Percentiles rank a stretch among this genome's conserved stretches.
These are phyloP conservation scores for Achatina immaculata DNA, from an alignment of 1,140 invertebrate genomes.

Conservation along the genomic window DNA sequence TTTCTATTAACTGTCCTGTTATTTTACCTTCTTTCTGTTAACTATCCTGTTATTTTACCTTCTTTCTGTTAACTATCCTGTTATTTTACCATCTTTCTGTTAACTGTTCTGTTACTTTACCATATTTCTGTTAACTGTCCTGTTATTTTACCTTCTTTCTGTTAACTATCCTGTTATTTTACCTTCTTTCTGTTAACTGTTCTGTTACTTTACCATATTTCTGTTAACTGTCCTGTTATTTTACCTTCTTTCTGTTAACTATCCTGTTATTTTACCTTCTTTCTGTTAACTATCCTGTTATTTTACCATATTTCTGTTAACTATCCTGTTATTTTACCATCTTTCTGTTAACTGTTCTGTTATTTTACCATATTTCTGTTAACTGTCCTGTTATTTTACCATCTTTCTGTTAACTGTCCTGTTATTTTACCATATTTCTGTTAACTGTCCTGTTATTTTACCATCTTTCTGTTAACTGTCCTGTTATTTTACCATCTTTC, in stretches of 20 bases:
- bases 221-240: not conserved
- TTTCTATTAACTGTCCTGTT: not conserved
- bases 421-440: not conserved
- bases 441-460: not conserved
- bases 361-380: not conserved
- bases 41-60: not conserved
- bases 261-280: not conserved
- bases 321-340: not conserved
- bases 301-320: not conserved
- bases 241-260: not conserved
- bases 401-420: not conserved
- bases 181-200: not conserved
- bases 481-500: not conserved
- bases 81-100: not conserved
- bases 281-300: not conserved
- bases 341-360: not conserved
- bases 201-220: not conserved
- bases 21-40: not conserved
- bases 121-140: not conserved
- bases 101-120: not conserved
- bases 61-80: not conserved
- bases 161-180: not conserved
- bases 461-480: not conserved
- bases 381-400: not conserved
- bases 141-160: not conserved